Conservation (phyloP, 2,888 invertebrate species). For the Girardia tigrina region DNA sequence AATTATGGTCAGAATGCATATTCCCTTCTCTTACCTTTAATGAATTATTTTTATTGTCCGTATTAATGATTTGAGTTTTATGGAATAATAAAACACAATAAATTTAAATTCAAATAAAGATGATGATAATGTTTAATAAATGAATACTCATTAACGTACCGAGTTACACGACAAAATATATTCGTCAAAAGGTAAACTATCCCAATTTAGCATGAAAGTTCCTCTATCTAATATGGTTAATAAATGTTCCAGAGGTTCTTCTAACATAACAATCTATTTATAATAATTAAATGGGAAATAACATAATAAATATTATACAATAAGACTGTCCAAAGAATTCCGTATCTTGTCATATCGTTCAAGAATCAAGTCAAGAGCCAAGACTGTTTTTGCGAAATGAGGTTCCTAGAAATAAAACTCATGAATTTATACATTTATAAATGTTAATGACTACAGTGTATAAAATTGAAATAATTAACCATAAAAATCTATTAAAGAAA, state of each 20-base stretch:
- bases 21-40: too few species aligned
- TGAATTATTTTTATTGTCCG: too few species aligned
- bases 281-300: not conserved
- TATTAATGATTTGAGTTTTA: too few species aligned
- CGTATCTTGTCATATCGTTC: conserved; percentile 5
- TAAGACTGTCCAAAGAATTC: not conserved
- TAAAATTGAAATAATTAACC: too few species aligned
- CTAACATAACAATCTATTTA: conserved; percentile 21
- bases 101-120: too few species aligned
- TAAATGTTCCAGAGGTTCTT: conserved; percentile 2
- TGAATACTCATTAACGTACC: too few species aligned
- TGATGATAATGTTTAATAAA: too few species aligned
- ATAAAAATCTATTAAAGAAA: too few species aligned
- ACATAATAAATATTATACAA: not conserved
- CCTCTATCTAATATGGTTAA: not conserved
- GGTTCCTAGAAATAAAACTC: not conserved
- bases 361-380: not conserved
- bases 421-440: too few species aligned
- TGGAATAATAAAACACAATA: too few species aligned
- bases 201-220: conserved; percentile 30
- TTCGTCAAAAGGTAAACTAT: conserved; percentile 31
- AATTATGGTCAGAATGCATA: too few species aligned
- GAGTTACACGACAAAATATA: not conserved
- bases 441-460: too few species aligned
- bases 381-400: not conserved